These are phyloP conservation scores for Albula goreensis DNA, from an alignment of 2,113 vertebrate species.

Conservation along the genomic window DNA sequence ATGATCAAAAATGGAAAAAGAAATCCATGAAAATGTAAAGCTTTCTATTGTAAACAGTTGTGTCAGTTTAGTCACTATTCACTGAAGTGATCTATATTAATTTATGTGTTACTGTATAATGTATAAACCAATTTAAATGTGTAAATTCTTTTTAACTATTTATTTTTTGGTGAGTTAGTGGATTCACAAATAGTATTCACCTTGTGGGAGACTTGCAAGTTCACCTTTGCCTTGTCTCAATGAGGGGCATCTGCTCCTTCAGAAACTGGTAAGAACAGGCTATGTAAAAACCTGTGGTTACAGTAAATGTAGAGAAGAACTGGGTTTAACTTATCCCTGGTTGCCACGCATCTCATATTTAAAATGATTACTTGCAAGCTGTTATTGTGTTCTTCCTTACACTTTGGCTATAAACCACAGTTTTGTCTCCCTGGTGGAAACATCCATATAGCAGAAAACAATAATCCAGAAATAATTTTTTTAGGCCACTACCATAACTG, in stretches of 20 bases:
- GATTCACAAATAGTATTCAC: neutral
- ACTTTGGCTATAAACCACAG: neutral
- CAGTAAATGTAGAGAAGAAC: neutral
- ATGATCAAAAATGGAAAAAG: neutral
- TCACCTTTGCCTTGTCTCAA: neutral
- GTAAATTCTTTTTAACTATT: neutral
- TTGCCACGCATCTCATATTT: neutral
- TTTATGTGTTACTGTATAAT: neutral
- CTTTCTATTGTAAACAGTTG: neutral
- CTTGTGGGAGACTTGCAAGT: neutral
- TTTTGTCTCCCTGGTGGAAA: neutral
- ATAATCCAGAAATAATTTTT: neutral
- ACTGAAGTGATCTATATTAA: neutral
- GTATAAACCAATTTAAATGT: neutral
- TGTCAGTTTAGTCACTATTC: neutral
- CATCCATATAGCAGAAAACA: neutral
- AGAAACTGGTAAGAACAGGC: neutral
- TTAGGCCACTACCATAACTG: neutral
- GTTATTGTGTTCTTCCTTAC: neutral
- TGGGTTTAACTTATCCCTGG: neutral
- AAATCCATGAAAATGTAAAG: neutral
- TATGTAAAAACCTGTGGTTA: neutral
- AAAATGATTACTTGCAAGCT: neutral
- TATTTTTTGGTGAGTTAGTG: neutral
- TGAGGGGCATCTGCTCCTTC: neutral